phyloP scores from a whole-genome alignment of 2,113 vertebrate species.

The Cephalopterus ornatus region DNA sequence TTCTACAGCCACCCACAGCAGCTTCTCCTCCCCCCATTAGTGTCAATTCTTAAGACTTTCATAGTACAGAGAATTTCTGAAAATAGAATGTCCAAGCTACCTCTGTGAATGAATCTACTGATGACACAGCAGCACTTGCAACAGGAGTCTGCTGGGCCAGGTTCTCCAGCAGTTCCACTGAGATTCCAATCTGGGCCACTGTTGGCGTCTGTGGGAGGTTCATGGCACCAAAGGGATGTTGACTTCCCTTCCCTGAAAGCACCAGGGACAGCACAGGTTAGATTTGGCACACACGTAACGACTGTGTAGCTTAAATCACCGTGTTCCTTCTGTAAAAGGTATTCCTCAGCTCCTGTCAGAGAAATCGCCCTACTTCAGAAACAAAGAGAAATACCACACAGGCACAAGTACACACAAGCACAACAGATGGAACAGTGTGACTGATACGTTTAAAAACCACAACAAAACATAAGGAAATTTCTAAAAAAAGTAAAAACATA shows the following conservation, averaged over 20 bases:
- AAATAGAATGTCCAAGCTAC: constrained; percentile 53
- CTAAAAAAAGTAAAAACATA: neutral
- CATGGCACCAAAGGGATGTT: constrained; percentile 88
- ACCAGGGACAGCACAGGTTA: neutral
- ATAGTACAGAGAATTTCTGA: neutral
- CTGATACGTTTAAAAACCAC: neutral
- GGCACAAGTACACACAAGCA: neutral
- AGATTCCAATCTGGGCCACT: constrained; percentile 93
- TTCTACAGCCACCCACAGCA: neutral
- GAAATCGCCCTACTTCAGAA: neutral
- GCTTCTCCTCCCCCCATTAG: neutral
- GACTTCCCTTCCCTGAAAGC: constrained; percentile 84
- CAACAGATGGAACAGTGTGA: neutral
- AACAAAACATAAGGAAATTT: neutral
- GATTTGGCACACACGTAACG: neutral
- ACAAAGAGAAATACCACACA: neutral
- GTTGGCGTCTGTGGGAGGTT: constrained; percentile 78
- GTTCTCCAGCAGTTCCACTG: constrained; percentile 88
- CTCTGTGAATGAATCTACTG: constrained; percentile 89
- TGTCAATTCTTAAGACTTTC: neutral
- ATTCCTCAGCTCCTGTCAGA: neutral
- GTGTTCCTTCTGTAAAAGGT: neutral
- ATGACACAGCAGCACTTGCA: constrained; percentile 85
- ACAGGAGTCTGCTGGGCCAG: constrained; percentile 92
- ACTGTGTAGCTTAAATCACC: neutral